phyloP scores from a whole-genome alignment of 2,113 vertebrate genomes.

The Mellivora capensis region DNA sequence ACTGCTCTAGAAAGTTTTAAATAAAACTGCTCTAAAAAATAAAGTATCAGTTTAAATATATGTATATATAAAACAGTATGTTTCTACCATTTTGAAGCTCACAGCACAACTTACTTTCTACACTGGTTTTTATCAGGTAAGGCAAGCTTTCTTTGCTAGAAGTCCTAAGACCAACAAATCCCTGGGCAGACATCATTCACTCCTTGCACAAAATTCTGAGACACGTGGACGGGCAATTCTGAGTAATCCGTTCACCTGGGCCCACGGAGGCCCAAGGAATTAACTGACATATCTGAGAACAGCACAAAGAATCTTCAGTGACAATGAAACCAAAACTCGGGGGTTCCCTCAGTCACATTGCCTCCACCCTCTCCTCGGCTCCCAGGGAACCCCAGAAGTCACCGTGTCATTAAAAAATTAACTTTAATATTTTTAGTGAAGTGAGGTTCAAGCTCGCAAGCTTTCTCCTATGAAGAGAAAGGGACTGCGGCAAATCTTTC shows the following conservation, averaged over 20 bases:
- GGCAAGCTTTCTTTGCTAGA: background rate
- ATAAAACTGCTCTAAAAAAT: background rate
- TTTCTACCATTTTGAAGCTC: slow-evolving; percentile 3
- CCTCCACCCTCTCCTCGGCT: background rate
- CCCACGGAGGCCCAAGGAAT: background rate
- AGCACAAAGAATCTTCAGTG: background rate
- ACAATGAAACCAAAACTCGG: background rate
- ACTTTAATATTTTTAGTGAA: background rate
- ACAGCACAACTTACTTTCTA: background rate
- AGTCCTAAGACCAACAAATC: background rate
- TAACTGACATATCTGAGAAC: background rate
- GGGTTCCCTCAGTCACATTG: background rate
- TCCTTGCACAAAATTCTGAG: background rate
- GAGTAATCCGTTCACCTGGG: background rate
- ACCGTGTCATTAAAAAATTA: background rate
- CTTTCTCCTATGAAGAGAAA: background rate
- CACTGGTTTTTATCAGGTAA: background rate
- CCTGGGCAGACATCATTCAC: background rate
- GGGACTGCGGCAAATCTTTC: background rate
- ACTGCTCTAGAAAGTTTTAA: background rate
- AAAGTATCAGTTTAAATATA: background rate
- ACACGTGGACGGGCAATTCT: background rate
- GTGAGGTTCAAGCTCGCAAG: background rate
- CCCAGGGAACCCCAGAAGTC: background rate
- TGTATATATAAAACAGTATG: background rate